A percentile compares a stretch with the other conserved stretches of the same genome.
Conservation (phyloP, 2,113 vertebrate genomes). For the Silurus meridionalis region DNA sequence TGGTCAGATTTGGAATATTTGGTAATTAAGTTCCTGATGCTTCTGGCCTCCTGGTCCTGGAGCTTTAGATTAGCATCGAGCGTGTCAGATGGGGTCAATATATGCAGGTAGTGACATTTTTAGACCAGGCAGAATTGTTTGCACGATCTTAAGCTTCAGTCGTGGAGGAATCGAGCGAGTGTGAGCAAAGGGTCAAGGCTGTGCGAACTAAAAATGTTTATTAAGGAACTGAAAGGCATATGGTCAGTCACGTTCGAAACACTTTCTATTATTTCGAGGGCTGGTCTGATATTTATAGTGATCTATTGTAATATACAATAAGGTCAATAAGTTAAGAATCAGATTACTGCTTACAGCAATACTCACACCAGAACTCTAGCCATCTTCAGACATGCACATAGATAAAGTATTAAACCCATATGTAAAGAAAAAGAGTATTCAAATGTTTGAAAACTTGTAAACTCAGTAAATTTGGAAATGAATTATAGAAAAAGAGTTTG, state of each 20-base stretch:
- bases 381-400: neutral
- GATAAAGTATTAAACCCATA: neutral
- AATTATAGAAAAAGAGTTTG: neutral
- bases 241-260: neutral
- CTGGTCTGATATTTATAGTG: neutral
- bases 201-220: neutral
- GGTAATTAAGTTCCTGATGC: constrained; percentile 3
- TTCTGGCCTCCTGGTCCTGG: constrained; percentile 2
- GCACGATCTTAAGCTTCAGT: constrained; percentile 27
- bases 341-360: neutral
- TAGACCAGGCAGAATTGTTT: constrained; percentile 16
- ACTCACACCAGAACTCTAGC: neutral
- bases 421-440: neutral
- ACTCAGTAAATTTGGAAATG: neutral
- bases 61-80: constrained; percentile 31
- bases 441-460: neutral
- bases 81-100: constrained; percentile 32
- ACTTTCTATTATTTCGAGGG: neutral
- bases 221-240: neutral
- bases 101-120: constrained; percentile 41
- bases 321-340: neutral
- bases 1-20: constrained; percentile 15
- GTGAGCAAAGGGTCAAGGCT: neutral
- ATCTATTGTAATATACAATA: neutral
- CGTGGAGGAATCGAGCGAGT: neutral